Conservation (phyloP, 2,113 vertebrate genomes). For the Mesembrinibis cayennensis region DNA sequence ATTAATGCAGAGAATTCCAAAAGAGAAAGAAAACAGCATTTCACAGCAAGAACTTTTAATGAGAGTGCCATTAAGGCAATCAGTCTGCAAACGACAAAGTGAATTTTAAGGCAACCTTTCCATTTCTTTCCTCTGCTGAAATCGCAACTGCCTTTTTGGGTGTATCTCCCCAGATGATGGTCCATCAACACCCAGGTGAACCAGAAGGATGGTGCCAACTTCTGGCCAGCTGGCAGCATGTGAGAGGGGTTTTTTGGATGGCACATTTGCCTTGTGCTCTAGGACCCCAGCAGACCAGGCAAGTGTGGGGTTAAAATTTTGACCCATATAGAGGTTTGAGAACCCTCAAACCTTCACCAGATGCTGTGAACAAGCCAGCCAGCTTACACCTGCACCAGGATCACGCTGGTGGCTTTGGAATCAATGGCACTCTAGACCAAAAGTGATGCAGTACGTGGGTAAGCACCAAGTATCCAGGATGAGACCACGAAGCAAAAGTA, state of each 20-base stretch:
- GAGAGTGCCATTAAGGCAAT: not conserved
- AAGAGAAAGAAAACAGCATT: not conserved
- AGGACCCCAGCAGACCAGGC: not conserved
- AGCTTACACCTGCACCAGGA: no score
- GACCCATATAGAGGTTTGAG: rapidly evolving
- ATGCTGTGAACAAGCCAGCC: not conserved
- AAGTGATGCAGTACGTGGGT: not conserved
- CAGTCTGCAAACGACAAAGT: not conserved
- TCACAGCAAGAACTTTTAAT: slow-evolving; percentile 14
- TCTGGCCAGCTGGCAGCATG: not conserved
- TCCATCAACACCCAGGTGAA: not conserved
- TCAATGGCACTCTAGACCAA: not conserved
- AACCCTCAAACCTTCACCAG: not conserved
- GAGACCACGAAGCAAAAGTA: not conserved
- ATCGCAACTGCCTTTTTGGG: not conserved
- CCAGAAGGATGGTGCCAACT: not conserved
- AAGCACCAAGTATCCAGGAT: rapidly evolving
- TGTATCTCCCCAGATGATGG: rapidly evolving
- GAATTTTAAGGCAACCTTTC: not conserved
- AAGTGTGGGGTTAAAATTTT: not conserved
- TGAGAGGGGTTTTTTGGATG: rapidly evolving
- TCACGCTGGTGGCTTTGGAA: not conserved
- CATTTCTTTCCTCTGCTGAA: not conserved
- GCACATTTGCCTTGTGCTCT: rapidly evolving
- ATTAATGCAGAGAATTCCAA: not conserved